phyloP scores from a whole-genome alignment of 2,113 vertebrate genomes.

The Stictonetta naevosa region DNA sequence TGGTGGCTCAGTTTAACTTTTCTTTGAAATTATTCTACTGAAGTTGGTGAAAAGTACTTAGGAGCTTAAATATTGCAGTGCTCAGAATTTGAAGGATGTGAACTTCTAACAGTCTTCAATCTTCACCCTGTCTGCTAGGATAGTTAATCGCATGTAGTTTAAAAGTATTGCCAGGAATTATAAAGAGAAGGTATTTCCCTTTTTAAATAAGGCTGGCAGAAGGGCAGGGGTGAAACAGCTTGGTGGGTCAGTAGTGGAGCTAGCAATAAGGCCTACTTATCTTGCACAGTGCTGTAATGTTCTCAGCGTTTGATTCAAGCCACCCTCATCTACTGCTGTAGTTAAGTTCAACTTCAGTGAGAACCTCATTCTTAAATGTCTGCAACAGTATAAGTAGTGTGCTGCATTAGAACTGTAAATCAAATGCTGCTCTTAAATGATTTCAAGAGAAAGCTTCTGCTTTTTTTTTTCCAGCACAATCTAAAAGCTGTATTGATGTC shows the following conservation, averaged over 20 bases:
- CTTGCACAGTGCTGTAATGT: not conserved
- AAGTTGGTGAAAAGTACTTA: not conserved
- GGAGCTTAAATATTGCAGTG: not conserved
- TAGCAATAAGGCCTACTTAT: not conserved
- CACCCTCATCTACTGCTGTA: not conserved
- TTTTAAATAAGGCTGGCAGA: not conserved
- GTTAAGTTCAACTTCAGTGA: not conserved
- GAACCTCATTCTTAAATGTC: not conserved
- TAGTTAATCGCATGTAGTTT: not conserved
- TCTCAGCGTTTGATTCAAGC: not conserved
- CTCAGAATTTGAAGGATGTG: not conserved
- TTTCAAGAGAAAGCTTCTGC: constrained; percentile 38
- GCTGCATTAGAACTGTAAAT: not conserved
- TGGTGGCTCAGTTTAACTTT: not conserved
- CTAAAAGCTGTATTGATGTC: constrained; percentile 63
- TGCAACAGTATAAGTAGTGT: constrained; percentile 28
- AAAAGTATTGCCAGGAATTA: not conserved
- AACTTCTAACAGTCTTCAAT: not conserved
- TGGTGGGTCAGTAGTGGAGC: not conserved
- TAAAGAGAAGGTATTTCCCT: not conserved
- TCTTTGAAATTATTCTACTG: not conserved
- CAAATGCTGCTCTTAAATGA: constrained; percentile 19
- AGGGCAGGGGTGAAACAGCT: not conserved
- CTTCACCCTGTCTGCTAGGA: not conserved
- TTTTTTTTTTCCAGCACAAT: not conserved